Evolutionary conservation across 2,797 vertebrate species (phyloP), one percentile per base, ranked within the genome.

Genomic region (Enoplosus armatus): DNA sequence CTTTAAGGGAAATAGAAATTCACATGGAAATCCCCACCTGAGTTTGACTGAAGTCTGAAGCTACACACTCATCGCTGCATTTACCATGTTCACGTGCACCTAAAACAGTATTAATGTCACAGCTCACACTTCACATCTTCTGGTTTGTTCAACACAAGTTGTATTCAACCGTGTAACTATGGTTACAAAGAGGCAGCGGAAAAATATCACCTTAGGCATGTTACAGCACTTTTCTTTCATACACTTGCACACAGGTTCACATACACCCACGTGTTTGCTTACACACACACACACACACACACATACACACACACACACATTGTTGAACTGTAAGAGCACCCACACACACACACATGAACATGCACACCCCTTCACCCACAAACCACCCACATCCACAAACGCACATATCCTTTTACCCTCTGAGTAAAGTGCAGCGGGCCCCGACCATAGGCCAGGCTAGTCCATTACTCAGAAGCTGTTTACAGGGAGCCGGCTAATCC

Each of bases 391-490:
- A 45, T 45, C 26, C 29, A 55, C 43, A 60, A 26, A 76, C 35
- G 70, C 59, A 51, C 47, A 69, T 37, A 74, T 22, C n/a, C 56
- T 66, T 81, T 79, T 60, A 77, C 56, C 50, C 59, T 22, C 6
- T 65, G 59, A 81, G 78, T 80, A 80, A 82, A 85, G 82, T 78
- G 80, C 77, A 90, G 79, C 3, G 7, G 64, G 41, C 72, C 64
- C 76, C 82, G 82, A 87, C 60, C 83, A 77, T 56, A 79, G 74
- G 27, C 65, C 82, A 65, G 74, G 65, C 81, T 73, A 77, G 75
- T 76, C 79, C 72, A 80, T 88, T 84, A 91, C 85, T 91, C 90
- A 89, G 82, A 89, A 56, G 75, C 86, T 88, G 89, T 89, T 91
- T 91, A 86, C 83, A 79, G 60, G 29, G 77, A 80, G 63, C 43